phyloP scores from a whole-genome alignment of 2,888 invertebrate genomes.

The Drosophila eohydei region DNA sequence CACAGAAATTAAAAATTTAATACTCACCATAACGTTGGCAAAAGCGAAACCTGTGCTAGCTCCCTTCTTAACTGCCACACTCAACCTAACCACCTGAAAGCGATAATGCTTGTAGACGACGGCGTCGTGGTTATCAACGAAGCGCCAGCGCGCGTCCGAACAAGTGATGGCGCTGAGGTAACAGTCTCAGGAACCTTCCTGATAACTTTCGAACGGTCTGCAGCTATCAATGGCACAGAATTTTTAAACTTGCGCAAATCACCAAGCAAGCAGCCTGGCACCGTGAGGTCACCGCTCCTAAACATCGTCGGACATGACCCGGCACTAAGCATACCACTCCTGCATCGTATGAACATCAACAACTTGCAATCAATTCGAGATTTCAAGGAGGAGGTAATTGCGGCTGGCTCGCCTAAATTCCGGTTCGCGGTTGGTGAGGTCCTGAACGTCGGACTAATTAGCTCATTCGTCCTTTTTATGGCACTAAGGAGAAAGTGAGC shows the following conservation, averaged over 20 bases:
- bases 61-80: constrained; percentile 13
- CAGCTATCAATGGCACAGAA: too few species aligned
- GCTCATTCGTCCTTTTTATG: constrained; percentile 14
- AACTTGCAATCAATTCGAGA: too few species aligned
- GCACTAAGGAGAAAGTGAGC: constrained; percentile 13
- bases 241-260: too few species aligned
- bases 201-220: too few species aligned
- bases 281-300: too few species aligned
- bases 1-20: too few species aligned
- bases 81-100: constrained; percentile 16
- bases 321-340: too few species aligned
- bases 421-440: constrained; percentile 6
- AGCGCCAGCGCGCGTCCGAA: background rate
- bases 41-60: constrained; percentile 14
- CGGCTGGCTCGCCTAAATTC: background rate
- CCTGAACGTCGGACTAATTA: constrained; percentile 15
- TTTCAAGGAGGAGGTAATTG: background rate
- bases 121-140: constrained; percentile 10
- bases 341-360: too few species aligned
- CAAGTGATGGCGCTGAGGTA: background rate
- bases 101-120: constrained; percentile 10
- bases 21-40: too few species aligned
- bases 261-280: too few species aligned
- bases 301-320: too few species aligned
- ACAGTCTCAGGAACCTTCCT: too few species aligned